Evolutionary conservation across 2,113 vertebrate genomes (phyloP).

Genomic region (Anguilla rostrata): DNA sequence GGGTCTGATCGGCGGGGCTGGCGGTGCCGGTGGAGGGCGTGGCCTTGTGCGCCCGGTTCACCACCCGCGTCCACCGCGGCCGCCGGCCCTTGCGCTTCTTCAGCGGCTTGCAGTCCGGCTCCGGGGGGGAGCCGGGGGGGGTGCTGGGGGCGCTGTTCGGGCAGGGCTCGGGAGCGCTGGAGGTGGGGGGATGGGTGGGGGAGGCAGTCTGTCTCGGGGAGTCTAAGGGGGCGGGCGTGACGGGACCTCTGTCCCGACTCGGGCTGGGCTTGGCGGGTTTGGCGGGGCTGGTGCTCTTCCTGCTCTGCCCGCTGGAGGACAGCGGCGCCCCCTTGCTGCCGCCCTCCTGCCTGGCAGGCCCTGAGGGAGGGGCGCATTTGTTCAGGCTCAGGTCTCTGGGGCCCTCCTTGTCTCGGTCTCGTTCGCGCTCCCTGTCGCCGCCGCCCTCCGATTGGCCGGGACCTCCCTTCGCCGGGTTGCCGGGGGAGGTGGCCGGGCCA

Average conservation of each 20-base stretch:
- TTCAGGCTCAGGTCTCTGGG: conserved; percentile 66
- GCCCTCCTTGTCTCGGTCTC: conserved; percentile 50
- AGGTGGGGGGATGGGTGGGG: conserved; percentile 52
- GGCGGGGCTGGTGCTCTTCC: conserved; percentile 64
- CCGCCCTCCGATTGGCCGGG: conserved; percentile 54
- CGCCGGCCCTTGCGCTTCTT: conserved; percentile 92
- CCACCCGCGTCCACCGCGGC: conserved; percentile 84
- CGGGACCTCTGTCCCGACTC: conserved; percentile 51
- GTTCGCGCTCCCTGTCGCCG: conserved; percentile 56
- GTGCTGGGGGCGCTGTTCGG: conserved; percentile 66
- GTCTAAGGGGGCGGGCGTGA: conserved; percentile 52
- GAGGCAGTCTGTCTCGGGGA: conserved; percentile 56
- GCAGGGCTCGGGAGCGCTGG: conserved; percentile 53
- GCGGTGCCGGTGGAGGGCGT: conserved; percentile 18
- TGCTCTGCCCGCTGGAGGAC: conserved; percentile 53
- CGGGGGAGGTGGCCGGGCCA: conserved; percentile 56
- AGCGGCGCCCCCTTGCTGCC: conserved; percentile 61
- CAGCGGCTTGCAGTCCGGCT: conserved; percentile 84
- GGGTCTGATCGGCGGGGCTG: conserved; percentile 17
- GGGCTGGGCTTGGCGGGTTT: conserved; percentile 70
- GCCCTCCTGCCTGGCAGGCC: conserved; percentile 58
- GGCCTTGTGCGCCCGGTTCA: conserved; percentile 64
- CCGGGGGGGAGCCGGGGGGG: conserved; percentile 63
- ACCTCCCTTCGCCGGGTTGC: conserved; percentile 59
- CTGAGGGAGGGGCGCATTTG: conserved; percentile 52